Percentiles rank a stretch among this genome's conserved stretches.
phyloP scores from a whole-genome alignment of 2,113 vertebrate genomes.

The Vidua chalybeata region DNA sequence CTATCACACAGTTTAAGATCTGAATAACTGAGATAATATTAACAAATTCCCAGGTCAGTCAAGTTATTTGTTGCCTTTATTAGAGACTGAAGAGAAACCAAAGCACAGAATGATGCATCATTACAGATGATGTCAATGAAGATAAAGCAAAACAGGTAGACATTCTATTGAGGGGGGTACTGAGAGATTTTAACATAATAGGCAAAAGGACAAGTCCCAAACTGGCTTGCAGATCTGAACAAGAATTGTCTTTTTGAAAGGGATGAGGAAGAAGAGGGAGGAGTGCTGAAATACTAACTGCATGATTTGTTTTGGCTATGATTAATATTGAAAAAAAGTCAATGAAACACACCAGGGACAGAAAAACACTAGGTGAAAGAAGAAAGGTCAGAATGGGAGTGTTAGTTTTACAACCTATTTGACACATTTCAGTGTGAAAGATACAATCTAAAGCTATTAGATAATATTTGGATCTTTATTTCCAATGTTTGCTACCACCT shows the following conservation, averaged over 20 bases:
- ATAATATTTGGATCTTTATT: neutral
- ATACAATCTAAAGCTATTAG: neutral
- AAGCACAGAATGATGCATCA: neutral
- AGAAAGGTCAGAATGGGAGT: neutral
- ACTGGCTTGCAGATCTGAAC: neutral
- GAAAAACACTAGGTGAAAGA: neutral
- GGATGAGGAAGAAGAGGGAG: neutral
- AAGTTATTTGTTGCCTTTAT: neutral
- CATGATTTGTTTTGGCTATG: neutral
- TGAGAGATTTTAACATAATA: neutral
- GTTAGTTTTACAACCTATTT: neutral
- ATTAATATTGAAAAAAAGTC: neutral
- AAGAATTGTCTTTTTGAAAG: neutral
- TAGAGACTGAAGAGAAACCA: neutral
- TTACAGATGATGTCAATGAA: neutral
- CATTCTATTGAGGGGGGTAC: neutral
- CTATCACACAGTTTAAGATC: neutral
- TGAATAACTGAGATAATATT: neutral
- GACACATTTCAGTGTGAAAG: neutral
- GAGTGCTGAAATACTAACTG: neutral
- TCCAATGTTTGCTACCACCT: neutral
- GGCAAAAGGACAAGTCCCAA: neutral
- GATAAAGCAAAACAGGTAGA: neutral
- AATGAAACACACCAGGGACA: neutral
- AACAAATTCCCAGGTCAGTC: neutral